phyloP scores from a whole-genome alignment of 2,888 invertebrate species.

The Drosophila picticornis region DNA sequence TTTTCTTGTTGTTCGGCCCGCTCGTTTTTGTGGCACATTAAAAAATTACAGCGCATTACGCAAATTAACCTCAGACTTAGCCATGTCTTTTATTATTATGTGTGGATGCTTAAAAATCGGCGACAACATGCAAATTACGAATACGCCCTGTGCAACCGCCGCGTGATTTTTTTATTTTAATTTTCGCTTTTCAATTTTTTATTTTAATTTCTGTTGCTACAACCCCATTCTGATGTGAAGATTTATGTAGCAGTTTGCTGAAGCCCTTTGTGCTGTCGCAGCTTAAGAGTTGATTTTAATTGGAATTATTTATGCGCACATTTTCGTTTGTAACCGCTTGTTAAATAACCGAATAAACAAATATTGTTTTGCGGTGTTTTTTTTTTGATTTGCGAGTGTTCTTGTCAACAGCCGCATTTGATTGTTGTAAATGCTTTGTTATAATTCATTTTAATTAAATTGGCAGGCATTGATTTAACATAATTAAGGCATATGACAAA shows the following conservation, averaged over 20 bases:
- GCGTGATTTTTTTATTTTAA: conserved; percentile 21
- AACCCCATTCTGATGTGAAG: background rate
- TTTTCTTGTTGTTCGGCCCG: conserved; percentile 22
- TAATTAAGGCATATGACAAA: conserved; percentile 21
- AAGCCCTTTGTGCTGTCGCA: conserved; percentile 5
- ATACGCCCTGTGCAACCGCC: conserved; percentile 37
- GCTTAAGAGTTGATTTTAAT: conserved; percentile 36
- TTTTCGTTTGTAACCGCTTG: background rate
- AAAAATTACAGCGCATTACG: conserved; percentile 78
- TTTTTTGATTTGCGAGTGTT: background rate
- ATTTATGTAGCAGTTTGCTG: conserved; percentile 7
- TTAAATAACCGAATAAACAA: background rate
- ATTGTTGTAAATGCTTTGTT: conserved; percentile 27
- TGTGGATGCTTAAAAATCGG: conserved; percentile 22
- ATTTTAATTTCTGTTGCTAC: conserved; percentile 11
- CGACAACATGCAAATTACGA: conserved; percentile 44
- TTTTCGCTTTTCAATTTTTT: background rate
- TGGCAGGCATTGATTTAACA: conserved; percentile 20
- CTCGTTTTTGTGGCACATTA: conserved; percentile 65
- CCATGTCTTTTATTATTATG: conserved; percentile 56
- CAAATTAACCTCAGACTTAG: conserved; percentile 81
- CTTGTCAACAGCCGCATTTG: conserved; percentile 14
- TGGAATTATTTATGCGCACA: conserved; percentile 22
- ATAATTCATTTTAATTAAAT: conserved; percentile 40
- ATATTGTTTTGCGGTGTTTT: conserved; percentile 4